Base-by-base conservation (phyloP, 2,113 vertebrate genomes). In the Carassius auratus region DNA sequence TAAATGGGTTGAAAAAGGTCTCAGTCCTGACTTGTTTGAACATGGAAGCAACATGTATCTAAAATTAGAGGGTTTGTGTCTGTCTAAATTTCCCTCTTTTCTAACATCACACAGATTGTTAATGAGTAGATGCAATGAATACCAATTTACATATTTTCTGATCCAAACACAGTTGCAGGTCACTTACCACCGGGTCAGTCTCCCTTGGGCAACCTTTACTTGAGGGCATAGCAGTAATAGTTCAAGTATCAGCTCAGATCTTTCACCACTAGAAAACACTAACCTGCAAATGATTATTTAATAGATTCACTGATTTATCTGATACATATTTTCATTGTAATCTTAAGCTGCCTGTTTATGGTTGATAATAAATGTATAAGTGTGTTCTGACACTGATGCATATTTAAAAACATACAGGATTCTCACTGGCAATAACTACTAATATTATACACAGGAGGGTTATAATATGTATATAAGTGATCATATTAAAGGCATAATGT, bases 81-180 rank as follows among this genome's bases (percentile, higher is more conserved):
- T 75, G 1, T 26, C 36, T 19, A 42, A 12, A n/a, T 45, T 42
- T 14, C 21, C 45, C 4, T 50, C 12, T 50, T 13, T 48, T 50
- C 12, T 26, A 48, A 26, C 21, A 75, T 50, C 42, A 75, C 12
- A 48, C 45, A 26, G 10, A 23, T 21, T 75, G 73, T 50, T 23
- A 50, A 75, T 50, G 45, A 75, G 73, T 26, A 75, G 26, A 50
- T 26, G 45, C 23, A 13, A 5, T 75, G 73, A 50, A 8, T 75
- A 50, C 13, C 50, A 26, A 75, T 75, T 50, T 48, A 75, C 73
- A 26, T 23, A 50, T 45, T 45, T 26, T 26, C 42, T 75, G 73
- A 48, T 75, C n/a, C 21, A 75, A 75, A 75, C 45, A 48, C 42
- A 42, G 36, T 69, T 38, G 5, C 36, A 74, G 73, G 73, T 68